Conservation (phyloP, 2,113 vertebrate species). For the Gymnarchus niloticus region DNA sequence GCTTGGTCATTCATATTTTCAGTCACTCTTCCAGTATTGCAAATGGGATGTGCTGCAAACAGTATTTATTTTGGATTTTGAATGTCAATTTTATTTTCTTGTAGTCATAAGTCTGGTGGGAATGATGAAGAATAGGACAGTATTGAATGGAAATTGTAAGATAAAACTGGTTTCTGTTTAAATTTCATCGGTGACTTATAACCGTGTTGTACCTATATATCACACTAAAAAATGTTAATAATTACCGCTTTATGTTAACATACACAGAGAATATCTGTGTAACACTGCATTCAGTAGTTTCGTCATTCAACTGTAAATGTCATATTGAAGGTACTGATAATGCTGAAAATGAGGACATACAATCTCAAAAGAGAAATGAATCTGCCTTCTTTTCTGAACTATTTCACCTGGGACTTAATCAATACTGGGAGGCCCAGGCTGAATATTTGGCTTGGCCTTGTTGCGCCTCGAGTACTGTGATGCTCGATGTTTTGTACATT, state of each 20-base stretch:
- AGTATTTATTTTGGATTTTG: neutral
- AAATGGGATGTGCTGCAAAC: neutral
- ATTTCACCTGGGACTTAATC: neutral
- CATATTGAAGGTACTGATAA: neutral
- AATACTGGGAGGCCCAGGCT: neutral
- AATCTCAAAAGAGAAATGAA: neutral
- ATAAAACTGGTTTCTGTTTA: neutral
- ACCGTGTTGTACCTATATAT: too few relatives aligned
- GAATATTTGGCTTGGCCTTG: neutral
- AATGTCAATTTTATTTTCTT: neutral
- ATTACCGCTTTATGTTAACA: neutral
- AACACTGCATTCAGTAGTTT: neutral
- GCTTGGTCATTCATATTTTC: neutral
- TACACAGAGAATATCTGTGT: neutral
- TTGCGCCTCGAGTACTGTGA: neutral
- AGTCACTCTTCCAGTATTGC: neutral
- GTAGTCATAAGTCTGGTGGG: neutral
- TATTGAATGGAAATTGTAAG: neutral
- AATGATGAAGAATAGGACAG: neutral
- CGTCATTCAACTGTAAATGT: neutral
- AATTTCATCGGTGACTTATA: too few relatives aligned
- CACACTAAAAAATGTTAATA: neutral
- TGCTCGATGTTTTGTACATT: neutral
- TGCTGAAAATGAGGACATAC: neutral
- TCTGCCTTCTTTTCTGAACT: neutral